phyloP scores from a whole-genome alignment of 2,797 vertebrate genomes.

The Halcyon smyrnensis region DNA sequence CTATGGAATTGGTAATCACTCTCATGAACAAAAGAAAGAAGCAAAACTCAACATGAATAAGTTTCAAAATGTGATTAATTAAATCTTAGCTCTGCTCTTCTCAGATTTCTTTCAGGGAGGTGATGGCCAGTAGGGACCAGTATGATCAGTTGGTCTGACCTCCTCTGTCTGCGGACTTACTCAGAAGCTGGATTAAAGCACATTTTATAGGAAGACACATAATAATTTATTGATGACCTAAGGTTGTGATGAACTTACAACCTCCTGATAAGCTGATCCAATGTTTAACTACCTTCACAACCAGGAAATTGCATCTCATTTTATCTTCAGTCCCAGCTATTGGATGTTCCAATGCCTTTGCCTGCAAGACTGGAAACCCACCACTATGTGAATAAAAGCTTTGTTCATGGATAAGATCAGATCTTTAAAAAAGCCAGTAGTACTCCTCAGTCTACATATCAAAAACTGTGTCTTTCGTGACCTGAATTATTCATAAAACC shows the following conservation, averaged over 20 bases:
- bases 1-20: not conserved
- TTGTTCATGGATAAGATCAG: not conserved
- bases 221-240: not conserved
- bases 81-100: not conserved
- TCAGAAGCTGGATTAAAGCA: not conserved
- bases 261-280: not conserved
- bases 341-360: not conserved
- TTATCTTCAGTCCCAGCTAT: not conserved
- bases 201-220: not conserved
- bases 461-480: not conserved
- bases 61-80: constrained; percentile 6
- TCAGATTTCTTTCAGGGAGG: not conserved
- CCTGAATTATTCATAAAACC: not conserved
- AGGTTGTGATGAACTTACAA: not conserved
- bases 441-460: not conserved
- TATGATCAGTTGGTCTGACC: not conserved
- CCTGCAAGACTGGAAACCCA: not conserved
- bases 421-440: not conserved
- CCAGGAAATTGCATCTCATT: not conserved
- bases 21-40: not conserved
- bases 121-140: not conserved
- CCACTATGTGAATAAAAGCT: not conserved
- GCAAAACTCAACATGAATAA: not conserved
- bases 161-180: not conserved
- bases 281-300: not conserved